A percentile compares a stretch with the other conserved stretches of the same genome.
Evolutionary conservation across 2,888 invertebrate genomes (phyloP).

Genomic region (Pilophorus perplexus): DNA sequence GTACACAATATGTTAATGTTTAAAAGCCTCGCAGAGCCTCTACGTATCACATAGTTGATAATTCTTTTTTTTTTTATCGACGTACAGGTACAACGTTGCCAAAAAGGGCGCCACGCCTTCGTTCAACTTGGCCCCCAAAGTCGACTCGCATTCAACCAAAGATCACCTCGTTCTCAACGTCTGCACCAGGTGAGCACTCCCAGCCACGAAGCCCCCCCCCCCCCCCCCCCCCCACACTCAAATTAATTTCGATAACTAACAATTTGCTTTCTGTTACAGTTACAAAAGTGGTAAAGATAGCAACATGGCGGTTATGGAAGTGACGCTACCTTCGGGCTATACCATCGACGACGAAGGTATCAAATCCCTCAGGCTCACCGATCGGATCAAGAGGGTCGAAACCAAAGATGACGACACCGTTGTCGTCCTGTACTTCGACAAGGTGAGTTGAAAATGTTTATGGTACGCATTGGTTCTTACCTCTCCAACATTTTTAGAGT

Average conservation of each 20-base stretch:
- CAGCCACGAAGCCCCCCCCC: too few relatives aligned
- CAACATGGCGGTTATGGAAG: slow-evolving; percentile 88
- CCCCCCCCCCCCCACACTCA: too few relatives aligned
- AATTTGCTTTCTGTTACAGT: slow-evolving; percentile 52
- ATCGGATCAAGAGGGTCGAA: slow-evolving; percentile 65
- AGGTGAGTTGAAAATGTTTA: too few relatives aligned
- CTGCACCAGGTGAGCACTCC: slow-evolving; percentile 64
- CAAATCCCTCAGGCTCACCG: slow-evolving; percentile 60
- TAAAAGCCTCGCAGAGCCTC: too few relatives aligned
- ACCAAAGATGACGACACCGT: slow-evolving; percentile 65
- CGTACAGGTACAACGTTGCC: slow-evolving; percentile 68
- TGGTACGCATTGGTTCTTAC: too few relatives aligned
- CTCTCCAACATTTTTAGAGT: too few relatives aligned
- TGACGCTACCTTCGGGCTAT: slow-evolving; percentile 87
- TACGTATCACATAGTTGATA: too few relatives aligned
- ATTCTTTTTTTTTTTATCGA: too few relatives aligned
- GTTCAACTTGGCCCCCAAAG: slow-evolving; percentile 80
- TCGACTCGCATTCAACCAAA: slow-evolving; percentile 74
- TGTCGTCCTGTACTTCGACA: slow-evolving; percentile 71
- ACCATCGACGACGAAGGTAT: slow-evolving; percentile 74
- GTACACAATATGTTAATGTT: too few relatives aligned
- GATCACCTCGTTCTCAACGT: slow-evolving; percentile 78
- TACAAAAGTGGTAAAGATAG: slow-evolving; percentile 68
- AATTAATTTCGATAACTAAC: neutral
- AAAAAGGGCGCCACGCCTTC: slow-evolving; percentile 84